Conservation (phyloP, 2,797 vertebrate species). For the Acestrorhynchus altus region DNA sequence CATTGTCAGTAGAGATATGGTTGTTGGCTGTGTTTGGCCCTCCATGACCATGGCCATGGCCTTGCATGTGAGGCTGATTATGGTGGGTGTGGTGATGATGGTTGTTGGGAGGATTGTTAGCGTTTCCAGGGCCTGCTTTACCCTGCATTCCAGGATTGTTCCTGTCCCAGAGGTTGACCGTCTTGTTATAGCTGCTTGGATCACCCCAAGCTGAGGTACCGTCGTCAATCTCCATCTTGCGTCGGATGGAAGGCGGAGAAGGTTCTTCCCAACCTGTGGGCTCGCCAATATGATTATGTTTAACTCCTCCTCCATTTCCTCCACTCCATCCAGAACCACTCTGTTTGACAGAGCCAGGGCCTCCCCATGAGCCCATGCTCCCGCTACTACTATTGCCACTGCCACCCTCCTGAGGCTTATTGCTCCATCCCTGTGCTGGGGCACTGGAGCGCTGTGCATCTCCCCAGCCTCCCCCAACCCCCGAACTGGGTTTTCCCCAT, state of each 20-base stretch:
- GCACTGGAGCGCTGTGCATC: constrained; percentile 86
- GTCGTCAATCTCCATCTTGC: constrained; percentile 98
- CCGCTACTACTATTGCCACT: constrained; percentile 75
- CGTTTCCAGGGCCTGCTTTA: constrained; percentile 69
- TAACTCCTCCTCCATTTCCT: constrained; percentile 58
- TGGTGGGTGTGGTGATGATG: constrained; percentile 76
- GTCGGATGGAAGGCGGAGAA: constrained; percentile 92
- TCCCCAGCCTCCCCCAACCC: constrained; percentile 71
- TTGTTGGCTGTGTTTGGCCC: constrained; percentile 49
- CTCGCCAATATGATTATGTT: constrained; percentile 75
- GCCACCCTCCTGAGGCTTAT: constrained; percentile 87
- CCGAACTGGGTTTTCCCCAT: constrained; percentile 71
- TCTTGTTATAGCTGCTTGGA: constrained; percentile 90
- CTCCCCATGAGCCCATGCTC: constrained; percentile 84
- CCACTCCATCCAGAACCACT: constrained; percentile 71
- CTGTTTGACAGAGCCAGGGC: constrained; percentile 79
- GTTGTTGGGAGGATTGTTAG: constrained; percentile 63
- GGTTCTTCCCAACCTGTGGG: constrained; percentile 94
- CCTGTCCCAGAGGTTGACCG: constrained; percentile 97
- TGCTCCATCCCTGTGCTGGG: constrained; percentile 80
- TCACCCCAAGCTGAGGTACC: constrained; percentile 98
- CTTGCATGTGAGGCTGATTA: constrained; percentile 71
- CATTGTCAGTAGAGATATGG: constrained; percentile 64
- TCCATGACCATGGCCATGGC: constrained; percentile 72
- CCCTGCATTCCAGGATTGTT: constrained; percentile 86